Evolutionary conservation across 2,113 vertebrate genomes (phyloP).

Genomic region (Ellobius talpinus): DNA sequence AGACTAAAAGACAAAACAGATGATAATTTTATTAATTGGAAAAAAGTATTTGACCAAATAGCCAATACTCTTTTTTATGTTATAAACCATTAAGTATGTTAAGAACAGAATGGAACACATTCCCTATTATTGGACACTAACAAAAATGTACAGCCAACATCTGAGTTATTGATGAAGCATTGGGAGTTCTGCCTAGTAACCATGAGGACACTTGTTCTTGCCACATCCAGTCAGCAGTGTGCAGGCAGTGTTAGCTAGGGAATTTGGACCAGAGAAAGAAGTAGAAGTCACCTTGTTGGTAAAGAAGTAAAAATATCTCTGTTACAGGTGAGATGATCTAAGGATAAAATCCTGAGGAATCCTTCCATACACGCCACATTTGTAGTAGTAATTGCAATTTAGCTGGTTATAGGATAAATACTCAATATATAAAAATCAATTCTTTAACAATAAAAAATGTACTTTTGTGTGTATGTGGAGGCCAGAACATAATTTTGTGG

Average conservation of each 20-base stretch:
- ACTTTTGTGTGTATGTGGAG: not conserved
- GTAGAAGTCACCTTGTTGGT: not conserved
- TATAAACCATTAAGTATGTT: not conserved
- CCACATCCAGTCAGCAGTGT: no score
- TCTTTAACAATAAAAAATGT: not conserved
- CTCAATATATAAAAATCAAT: not conserved
- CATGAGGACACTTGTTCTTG: not conserved
- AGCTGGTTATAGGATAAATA: not conserved
- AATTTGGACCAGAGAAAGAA: not conserved
- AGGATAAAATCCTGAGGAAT: not conserved
- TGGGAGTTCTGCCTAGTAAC: not conserved
- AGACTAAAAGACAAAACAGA: not conserved
- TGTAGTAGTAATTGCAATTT: not conserved
- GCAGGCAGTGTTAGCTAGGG: not conserved
- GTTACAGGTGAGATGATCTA: not conserved
- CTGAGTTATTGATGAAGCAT: not conserved
- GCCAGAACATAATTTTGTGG: not conserved
- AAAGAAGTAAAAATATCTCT: not conserved
- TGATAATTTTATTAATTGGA: not conserved
- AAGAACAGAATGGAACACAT: not conserved
- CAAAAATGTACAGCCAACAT: not conserved
- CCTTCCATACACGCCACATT: not conserved
- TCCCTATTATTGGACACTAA: not conserved
- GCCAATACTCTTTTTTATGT: not conserved
- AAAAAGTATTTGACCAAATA: not conserved